These are phyloP conservation scores for Eumaeus atala DNA, from an alignment of 1,140 invertebrate species.

Conservation along the genomic window DNA sequence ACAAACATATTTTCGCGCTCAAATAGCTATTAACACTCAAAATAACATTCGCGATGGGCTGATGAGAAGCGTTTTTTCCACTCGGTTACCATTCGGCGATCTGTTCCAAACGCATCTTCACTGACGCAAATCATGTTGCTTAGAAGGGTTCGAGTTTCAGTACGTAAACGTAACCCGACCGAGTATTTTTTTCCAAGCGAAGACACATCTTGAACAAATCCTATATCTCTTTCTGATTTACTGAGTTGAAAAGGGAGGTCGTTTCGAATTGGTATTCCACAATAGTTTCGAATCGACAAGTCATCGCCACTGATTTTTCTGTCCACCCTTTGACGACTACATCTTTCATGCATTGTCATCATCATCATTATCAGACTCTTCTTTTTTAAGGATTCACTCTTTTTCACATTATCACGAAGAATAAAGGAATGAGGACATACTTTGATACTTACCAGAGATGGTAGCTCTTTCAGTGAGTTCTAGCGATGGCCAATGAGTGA, in stretches of 20 bases:
- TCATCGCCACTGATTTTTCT: constrained; percentile 55
- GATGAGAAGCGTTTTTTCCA: constrained; percentile 71
- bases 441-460: too few relatives aligned
- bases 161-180: constrained; percentile 36
- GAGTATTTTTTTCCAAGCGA: constrained; percentile 23
- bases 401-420: too few relatives aligned
- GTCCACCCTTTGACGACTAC: constrained; percentile 15
- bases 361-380: too few relatives aligned
- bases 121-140: constrained; percentile 72
- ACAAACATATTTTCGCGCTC: background rate
- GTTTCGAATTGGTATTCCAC: constrained; percentile 12
- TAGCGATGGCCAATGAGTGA: too few relatives aligned
- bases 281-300: constrained; percentile 37
- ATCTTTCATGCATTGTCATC: constrained; percentile 8
- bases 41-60: constrained; percentile 38
- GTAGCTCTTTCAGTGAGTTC: too few relatives aligned
- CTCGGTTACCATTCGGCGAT: constrained; percentile 67
- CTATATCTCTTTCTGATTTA: constrained; percentile 24
- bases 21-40: constrained; percentile 1
- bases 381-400: too few relatives aligned
- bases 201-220: background rate
- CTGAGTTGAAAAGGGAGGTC: constrained; percentile 23
- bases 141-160: constrained; percentile 58
- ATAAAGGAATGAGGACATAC: too few relatives aligned
- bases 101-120: constrained; percentile 67